Evolutionary conservation across 2,888 invertebrate species (phyloP).

Genomic region (Drosophila quinaria): DNA sequence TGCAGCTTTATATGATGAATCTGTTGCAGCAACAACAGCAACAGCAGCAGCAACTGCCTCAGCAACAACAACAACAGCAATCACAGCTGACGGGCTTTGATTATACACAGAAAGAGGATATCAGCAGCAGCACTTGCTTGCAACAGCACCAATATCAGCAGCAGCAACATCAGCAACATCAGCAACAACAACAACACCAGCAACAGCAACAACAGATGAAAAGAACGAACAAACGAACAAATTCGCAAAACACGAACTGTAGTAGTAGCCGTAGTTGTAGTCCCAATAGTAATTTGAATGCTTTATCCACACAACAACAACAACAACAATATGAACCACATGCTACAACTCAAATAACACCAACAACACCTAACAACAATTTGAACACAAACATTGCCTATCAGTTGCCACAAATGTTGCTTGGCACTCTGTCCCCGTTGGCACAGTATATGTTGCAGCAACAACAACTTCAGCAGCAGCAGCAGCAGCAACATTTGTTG

Average conservation of each 20-base stretch:
- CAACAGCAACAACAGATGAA: constrained; percentile 60
- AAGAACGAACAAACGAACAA: constrained; percentile 79
- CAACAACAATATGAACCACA: constrained; percentile 52
- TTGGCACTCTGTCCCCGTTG: constrained; percentile 70
- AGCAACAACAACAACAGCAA: constrained; percentile 27
- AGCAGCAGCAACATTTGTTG: constrained; percentile 70
- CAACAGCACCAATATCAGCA: constrained; percentile 37
- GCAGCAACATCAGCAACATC: constrained; percentile 31
- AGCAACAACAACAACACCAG: constrained; percentile 28
- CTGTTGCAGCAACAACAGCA: constrained; percentile 83
- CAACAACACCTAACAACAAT: constrained; percentile 53
- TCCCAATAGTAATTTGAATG: constrained; percentile 85
- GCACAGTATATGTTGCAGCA: constrained; percentile 79
- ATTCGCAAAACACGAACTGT: constrained; percentile 84
- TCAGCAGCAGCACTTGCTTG: constrained; percentile 68
- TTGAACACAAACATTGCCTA: constrained; percentile 45
- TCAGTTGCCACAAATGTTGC: constrained; percentile 77
- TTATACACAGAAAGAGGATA: constrained; percentile 74
- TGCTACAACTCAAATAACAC: constrained; percentile 55
- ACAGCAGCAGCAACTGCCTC: constrained; percentile 53
- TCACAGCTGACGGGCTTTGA: constrained; percentile 47
- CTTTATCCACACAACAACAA: constrained; percentile 51
- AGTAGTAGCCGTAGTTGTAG: constrained; percentile 86
- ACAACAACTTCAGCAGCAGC: constrained; percentile 62
- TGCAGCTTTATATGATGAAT: constrained; percentile 85